Base-by-base conservation (phyloP, 1,140 invertebrate genomes). In the Macrobrachium rosenbergii region DNA sequence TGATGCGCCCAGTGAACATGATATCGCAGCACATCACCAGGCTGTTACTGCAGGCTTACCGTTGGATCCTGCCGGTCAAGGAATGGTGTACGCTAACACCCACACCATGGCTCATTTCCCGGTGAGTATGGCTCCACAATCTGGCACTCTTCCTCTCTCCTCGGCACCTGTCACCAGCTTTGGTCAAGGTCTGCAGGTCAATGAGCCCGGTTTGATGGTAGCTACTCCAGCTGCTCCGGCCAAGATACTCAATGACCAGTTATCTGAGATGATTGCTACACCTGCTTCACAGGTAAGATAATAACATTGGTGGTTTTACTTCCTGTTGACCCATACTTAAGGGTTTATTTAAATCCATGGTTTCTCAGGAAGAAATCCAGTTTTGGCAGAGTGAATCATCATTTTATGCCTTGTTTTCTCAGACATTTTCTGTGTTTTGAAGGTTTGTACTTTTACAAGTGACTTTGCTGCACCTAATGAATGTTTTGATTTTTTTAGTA, bases 1-100 rank as follows among this genome's bases (percentile, higher is more conserved):
- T 43, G 91, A 91, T 89, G 89, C 91, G 67, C 91, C 91, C 90
- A 91, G 91, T 52, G 76, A 73, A 11, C 86, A 89, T 23, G 82
- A 86, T 59, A 62, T 52, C 21, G 78, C 62, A 23, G 63, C 83
- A 52, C 88, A 83, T 37, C 83, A 82, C 72, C 83, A 78, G 62
- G 52, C 80, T 12, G 78, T 80, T 73, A 81, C 82, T 69, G 62
- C 75, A 28, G 82, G 73, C 28, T 69, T 83, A 80, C 79, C 81
- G n/a, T 59, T 87, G 64, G 89, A 88, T 60, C 73, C 83, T 14
- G 72, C 72, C 37, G 52, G 78, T 37, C 88, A 84, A 45, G 76
- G 82, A 62, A 81, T 90, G 52, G 83, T 90, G 12, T 90, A 88
- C 80, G 83, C 87, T n/a, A 90, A 89, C 69, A 86, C 82, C 58